Percentiles rank a stretch among this genome's conserved stretches.
Conservation (phyloP, 2,888 invertebrate genomes). For the Thumatha senex region DNA sequence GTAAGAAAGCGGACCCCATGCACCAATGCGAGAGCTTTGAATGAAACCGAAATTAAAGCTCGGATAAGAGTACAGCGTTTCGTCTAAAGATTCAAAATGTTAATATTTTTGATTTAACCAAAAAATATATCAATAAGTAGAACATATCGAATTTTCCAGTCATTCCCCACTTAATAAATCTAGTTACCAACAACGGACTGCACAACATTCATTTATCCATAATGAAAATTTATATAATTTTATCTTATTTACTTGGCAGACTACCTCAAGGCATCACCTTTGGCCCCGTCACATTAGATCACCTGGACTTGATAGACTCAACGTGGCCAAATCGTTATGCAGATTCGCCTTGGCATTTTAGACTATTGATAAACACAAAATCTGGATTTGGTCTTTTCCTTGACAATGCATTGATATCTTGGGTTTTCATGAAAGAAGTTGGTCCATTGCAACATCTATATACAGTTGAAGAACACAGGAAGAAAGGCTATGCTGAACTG, state of each 20-base stretch:
- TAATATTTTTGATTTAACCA: too few relatives aligned
- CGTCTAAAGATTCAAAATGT: too few relatives aligned
- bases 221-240: too few relatives aligned
- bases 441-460: slow-evolving; percentile 58
- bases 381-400: slow-evolving; percentile 53
- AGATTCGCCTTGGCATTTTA: slow-evolving; percentile 46
- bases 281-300: slow-evolving; percentile 40
- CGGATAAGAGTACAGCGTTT: too few relatives aligned
- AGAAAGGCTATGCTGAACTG: slow-evolving; percentile 55
- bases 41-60: too few relatives aligned
- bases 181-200: too few relatives aligned
- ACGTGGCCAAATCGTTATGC: slow-evolving; percentile 56
- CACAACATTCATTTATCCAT: too few relatives aligned
- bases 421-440: slow-evolving; percentile 55
- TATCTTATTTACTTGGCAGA: slow-evolving; percentile 29
- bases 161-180: too few relatives aligned
- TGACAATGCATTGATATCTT: slow-evolving; percentile 43
- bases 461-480: slow-evolving; percentile 53
- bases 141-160: too few relatives aligned
- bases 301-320: slow-evolving; percentile 44
- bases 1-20: too few relatives aligned
- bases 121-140: too few relatives aligned
- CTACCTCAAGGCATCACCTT: slow-evolving; percentile 41
- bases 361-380: slow-evolving; percentile 48
- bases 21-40: too few relatives aligned